Evolutionary conservation across 53 echinoderm and acorn worm species (phyloP).

Genomic region (Temnopleurus reevesii): DNA sequence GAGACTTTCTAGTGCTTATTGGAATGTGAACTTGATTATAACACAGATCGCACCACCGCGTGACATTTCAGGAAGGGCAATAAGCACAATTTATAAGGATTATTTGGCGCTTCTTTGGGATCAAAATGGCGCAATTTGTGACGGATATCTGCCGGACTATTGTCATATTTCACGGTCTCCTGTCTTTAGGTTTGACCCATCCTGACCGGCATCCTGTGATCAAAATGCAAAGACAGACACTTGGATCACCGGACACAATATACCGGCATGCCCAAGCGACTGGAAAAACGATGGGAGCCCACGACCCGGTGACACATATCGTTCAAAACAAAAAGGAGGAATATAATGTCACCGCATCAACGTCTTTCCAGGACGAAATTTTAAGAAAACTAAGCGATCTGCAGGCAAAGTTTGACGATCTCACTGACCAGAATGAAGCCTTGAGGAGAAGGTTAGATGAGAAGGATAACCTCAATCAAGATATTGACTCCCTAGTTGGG

Average conservation of each 20-base stretch:
- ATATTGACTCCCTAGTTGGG: neutral
- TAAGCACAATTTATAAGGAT: neutral
- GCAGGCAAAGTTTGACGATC: constrained; percentile 19
- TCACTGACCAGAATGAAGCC: neutral
- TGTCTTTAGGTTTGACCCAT: constrained; percentile 6
- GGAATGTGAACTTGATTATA: neutral
- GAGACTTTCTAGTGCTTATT: neutral
- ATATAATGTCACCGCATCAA: neutral
- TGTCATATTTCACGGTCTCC: neutral
- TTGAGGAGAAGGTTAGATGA: neutral
- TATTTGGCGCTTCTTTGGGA: neutral
- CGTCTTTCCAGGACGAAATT: constrained; percentile 7
- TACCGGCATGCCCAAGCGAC: neutral
- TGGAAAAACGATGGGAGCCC: neutral
- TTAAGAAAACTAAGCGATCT: neutral
- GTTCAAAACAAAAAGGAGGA: neutral
- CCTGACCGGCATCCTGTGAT: no score
- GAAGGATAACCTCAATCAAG: neutral
- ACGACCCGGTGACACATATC: neutral
- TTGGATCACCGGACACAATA: neutral
- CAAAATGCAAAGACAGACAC: neutral
- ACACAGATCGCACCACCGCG: neutral
- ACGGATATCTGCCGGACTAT: neutral
- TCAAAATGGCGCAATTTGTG: neutral
- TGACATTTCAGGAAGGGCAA: neutral